Evolutionary conservation across 92 coral and sea anemone genomes (phyloP).

Genomic region (Siderastrea siderea): DNA sequence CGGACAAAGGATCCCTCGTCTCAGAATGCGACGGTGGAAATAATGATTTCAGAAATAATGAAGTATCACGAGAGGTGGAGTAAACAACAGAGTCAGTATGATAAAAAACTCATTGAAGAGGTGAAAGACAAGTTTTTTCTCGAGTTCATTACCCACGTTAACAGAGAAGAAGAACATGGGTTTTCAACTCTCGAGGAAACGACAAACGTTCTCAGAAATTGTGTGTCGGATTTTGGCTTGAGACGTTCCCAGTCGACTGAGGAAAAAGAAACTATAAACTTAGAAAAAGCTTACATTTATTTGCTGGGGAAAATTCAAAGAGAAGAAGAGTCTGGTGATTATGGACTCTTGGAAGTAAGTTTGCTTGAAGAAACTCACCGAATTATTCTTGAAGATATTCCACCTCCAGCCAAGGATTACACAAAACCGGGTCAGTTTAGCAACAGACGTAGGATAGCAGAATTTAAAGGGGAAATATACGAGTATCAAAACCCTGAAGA

Average conservation of each 20-base stretch:
- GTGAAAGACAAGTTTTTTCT: conserved; percentile 41
- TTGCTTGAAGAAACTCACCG: conserved; percentile 70
- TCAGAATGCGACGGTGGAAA: conserved; percentile 1
- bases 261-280: conserved; percentile 84
- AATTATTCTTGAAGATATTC: conserved; percentile 58
- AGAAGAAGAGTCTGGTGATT: conserved; percentile 39
- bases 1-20: conserved; percentile 21
- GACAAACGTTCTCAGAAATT: conserved; percentile 15
- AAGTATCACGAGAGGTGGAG: conserved; percentile 57
- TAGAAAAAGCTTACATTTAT: conserved; percentile 63
- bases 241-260: conserved; percentile 36
- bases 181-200: conserved; percentile 48
- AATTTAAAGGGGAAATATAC: conserved; percentile 72
- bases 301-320: conserved; percentile 27
- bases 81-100: neutral
- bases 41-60: conserved; percentile 56
- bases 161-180: conserved; percentile 88
- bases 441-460: conserved; percentile 54
- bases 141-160: conserved; percentile 72
- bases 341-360: conserved; percentile 45
- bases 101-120: conserved; percentile 15
- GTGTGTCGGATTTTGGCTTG: neutral
- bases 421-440: conserved; percentile 80
- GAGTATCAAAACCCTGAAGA: conserved; percentile 75
- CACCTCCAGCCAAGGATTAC: neutral